Conservation (phyloP, 92 coral and sea anemone species). For the Scolanthus callimorphus region DNA sequence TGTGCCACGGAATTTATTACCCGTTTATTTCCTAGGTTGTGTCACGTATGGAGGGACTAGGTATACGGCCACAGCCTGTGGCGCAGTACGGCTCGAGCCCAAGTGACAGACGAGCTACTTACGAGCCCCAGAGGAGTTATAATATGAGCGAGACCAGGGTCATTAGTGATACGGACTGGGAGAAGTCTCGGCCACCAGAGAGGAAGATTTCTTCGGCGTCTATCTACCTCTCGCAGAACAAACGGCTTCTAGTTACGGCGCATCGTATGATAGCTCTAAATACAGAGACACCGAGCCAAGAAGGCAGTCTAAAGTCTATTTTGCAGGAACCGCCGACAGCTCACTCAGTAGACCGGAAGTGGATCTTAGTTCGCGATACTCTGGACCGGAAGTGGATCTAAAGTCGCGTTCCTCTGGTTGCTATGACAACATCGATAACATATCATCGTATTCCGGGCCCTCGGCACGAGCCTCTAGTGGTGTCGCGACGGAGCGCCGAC, state of each 20-base stretch:
- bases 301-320: constrained; percentile 15
- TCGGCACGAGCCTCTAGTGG: neutral
- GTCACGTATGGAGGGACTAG: constrained; percentile 42
- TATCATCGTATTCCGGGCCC: neutral
- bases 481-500: neutral
- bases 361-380: neutral
- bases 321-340: constrained; percentile 19
- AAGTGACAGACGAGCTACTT: neutral
- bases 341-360: neutral
- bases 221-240: no score
- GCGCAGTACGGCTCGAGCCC: neutral
- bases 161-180: no score
- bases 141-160: no score
- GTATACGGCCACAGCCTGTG: constrained; percentile 15
- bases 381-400: neutral
- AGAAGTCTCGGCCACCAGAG: constrained; percentile 12
- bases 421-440: constrained; percentile 7
- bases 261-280: neutral
- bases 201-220: constrained; percentile 16
- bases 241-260: neutral
- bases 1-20: no score
- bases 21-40: no score
- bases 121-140: neutral
- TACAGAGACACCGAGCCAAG: constrained; percentile 12
- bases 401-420: neutral